These are phyloP conservation scores for Oryzaephilus surinamensis DNA, from an alignment of 1,140 invertebrate genomes.

Conservation along the genomic window DNA sequence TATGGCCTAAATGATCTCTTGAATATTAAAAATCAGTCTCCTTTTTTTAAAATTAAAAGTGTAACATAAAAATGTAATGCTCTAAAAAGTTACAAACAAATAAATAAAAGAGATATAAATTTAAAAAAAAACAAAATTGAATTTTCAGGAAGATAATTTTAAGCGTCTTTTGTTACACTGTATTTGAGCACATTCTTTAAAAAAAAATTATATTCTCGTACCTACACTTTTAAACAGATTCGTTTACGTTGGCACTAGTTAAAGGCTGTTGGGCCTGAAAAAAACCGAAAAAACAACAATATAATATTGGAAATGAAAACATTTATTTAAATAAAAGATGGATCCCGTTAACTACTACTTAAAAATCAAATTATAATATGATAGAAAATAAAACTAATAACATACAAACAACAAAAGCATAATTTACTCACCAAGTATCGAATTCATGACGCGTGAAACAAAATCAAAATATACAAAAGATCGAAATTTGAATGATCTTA, in stretches of 20 bases:
- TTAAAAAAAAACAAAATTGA: conserved; percentile 4
- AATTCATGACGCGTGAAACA: conserved; percentile 42
- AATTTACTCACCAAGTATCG: conserved; percentile 40
- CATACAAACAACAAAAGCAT: conserved; percentile 7
- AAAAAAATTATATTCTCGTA: conserved; percentile 11
- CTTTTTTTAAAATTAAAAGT: too few species aligned
- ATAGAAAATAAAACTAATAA: neutral
- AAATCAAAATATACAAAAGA: conserved; percentile 23
- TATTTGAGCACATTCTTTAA: conserved; percentile 17
- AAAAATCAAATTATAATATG: conserved; percentile 1
- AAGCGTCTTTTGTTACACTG: conserved; percentile 11
- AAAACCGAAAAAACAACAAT: conserved; percentile 15
- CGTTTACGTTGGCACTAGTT: conserved; percentile 58
- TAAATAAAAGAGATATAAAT: too few species aligned
- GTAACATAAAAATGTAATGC: too few species aligned
- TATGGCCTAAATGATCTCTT: too few species aligned
- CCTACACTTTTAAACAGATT: conserved; percentile 46
- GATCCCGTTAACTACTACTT: conserved; percentile 1
- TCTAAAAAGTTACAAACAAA: too few species aligned
- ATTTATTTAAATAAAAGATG: conserved; percentile 3
- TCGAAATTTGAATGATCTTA: conserved; percentile 8
- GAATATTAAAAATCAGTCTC: too few species aligned
- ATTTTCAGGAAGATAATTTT: conserved; percentile 9
- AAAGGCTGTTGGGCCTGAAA: conserved; percentile 63
- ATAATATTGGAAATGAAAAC: conserved; percentile 1